These are phyloP conservation scores for Menura novaehollandiae DNA, from an alignment of 2,113 vertebrate species.

Conservation along the genomic window DNA sequence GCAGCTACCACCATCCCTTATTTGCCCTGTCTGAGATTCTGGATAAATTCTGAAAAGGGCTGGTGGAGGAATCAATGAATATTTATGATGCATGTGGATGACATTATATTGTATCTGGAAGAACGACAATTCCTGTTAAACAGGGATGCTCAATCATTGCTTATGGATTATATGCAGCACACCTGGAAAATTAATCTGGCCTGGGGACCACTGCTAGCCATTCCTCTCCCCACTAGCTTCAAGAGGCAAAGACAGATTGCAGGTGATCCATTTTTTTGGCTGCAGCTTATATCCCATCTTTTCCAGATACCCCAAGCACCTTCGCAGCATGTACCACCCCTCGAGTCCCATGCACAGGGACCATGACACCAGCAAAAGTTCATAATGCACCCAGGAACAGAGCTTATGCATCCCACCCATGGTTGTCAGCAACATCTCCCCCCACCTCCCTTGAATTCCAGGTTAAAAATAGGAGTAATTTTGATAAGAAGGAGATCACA, in stretches of 20 bases:
- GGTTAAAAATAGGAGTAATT: not conserved
- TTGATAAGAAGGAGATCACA: not conserved
- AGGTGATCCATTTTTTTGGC: not conserved
- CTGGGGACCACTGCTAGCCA: not conserved
- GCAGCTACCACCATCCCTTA: not conserved
- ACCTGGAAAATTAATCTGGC: not conserved
- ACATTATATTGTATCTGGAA: not conserved
- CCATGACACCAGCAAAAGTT: not conserved
- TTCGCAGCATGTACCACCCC: accelerated
- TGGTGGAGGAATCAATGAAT: not conserved
- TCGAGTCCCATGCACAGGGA: not conserved
- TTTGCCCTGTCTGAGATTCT: not conserved
- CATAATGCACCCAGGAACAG: not conserved
- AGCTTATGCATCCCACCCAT: not conserved
- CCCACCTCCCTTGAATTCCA: accelerated
- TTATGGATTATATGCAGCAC: not conserved
- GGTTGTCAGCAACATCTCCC: not conserved
- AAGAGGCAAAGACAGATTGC: not conserved
- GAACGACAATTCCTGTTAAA: not conserved
- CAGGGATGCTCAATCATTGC: not conserved
- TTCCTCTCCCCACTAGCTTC: not conserved
- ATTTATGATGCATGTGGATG: not conserved
- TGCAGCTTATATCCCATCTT: not conserved
- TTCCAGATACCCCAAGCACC: not conserved
- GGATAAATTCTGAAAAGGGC: not conserved